Evolutionary conservation across 2,888 invertebrate species (phyloP).

Genomic region (Eudasyphora cyanicolor): DNA sequence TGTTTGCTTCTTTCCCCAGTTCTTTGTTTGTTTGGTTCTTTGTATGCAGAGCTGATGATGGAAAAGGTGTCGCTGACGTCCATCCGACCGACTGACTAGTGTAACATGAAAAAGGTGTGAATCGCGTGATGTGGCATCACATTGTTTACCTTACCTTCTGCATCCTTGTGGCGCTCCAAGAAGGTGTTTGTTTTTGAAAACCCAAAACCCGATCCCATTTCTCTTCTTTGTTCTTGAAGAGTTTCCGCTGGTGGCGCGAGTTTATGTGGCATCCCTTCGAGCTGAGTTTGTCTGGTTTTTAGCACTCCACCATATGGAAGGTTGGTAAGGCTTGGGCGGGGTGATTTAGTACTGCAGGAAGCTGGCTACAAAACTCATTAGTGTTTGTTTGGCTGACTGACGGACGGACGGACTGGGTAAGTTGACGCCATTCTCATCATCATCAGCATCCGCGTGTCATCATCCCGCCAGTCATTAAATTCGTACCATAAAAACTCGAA

Average conservation of each 20-base stretch:
- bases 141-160: not conserved
- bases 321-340: not conserved
- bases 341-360: not conserved
- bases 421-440: conserved; percentile 2
- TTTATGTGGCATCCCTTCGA: not conserved
- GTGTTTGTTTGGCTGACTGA: not conserved
- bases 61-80: too few species aligned
- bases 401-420: not conserved
- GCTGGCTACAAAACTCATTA: not conserved
- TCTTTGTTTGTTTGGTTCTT: not conserved
- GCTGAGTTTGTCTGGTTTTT: not conserved
- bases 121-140: not conserved
- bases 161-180: not conserved
- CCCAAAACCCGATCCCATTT: not conserved
- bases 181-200: conserved; percentile 3
- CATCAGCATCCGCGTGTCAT: not conserved
- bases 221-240: not conserved
- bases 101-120: too few species aligned
- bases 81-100: too few species aligned
- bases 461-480: conserved; percentile 13
- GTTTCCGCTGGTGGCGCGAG: not conserved
- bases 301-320: not conserved
- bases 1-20: not conserved
- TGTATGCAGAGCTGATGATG: not conserved
- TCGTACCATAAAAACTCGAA: not conserved